Evolutionary conservation across 2,888 invertebrate species (phyloP).

Genomic region (Metallyticus violacea): DNA sequence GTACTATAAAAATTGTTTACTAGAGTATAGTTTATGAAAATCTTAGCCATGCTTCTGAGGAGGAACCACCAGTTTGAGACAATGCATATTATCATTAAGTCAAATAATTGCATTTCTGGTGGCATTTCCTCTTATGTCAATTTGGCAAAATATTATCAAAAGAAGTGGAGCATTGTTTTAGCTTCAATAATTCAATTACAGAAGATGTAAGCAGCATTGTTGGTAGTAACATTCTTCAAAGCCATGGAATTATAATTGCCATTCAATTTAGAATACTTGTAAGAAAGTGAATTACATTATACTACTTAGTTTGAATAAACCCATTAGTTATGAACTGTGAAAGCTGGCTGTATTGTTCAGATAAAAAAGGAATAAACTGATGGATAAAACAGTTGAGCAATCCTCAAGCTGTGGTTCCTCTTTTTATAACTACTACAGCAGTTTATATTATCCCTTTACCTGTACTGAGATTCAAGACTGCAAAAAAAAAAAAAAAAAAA

Average conservation of each 20-base stretch:
- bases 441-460: not conserved
- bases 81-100: not conserved
- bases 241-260: not conserved
- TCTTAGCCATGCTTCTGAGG: not conserved
- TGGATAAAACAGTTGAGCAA: not conserved
- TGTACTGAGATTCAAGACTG: not conserved
- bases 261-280: not conserved
- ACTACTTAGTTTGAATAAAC: conserved; percentile 11
- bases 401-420: conserved; percentile 5
- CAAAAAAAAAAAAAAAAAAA: too few species aligned
- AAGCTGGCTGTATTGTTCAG: not conserved
- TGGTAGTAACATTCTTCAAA: not conserved
- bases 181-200: not conserved
- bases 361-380: not conserved
- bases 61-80: conserved; percentile 5
- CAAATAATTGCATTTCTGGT: not conserved
- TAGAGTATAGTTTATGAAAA: not conserved
- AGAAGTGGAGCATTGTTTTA: not conserved
- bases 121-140: not conserved
- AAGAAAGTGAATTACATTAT: conserved; percentile 10
- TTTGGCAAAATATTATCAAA: not conserved
- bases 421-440: not conserved
- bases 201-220: not conserved
- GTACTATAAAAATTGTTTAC: not conserved
- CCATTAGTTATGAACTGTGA: not conserved